These are phyloP conservation scores for Lapara coniferarum DNA, from an alignment of 2,888 invertebrate species.

Conservation along the genomic window DNA sequence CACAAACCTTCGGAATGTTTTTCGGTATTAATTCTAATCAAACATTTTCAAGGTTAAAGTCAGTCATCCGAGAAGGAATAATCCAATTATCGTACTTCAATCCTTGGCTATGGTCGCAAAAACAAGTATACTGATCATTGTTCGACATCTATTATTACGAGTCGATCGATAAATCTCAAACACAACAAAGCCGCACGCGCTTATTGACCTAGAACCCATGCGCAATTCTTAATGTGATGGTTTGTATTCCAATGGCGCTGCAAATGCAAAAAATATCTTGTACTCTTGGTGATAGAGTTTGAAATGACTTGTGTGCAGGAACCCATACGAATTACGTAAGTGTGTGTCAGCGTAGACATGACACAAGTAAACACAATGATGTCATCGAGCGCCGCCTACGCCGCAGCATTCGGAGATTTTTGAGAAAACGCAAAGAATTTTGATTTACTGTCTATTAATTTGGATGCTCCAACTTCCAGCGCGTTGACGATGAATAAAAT, in stretches of 20 bases:
- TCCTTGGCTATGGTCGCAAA: conserved; percentile 18
- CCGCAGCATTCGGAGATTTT: conserved; percentile 39
- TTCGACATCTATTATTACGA: conserved; percentile 47
- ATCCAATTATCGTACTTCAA: conserved; percentile 4
- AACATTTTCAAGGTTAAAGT: conserved; percentile 12
- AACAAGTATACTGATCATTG: conserved; percentile 29
- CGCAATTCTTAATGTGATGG: conserved; percentile 42
- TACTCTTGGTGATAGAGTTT: neutral
- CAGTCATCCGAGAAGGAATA: conserved; percentile 17
- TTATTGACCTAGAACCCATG: conserved; percentile 67
- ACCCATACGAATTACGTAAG: conserved; percentile 38
- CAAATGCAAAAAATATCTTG: conserved; percentile 13
- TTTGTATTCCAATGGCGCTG: neutral
- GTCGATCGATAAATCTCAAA: conserved; percentile 47
- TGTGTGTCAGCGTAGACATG: conserved; percentile 43
- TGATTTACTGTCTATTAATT: conserved; percentile 22
- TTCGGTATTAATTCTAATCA: neutral
- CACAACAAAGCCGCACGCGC: conserved; percentile 55
- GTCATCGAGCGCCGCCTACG: conserved; percentile 64
- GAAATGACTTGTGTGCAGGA: neutral
- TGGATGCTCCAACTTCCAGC: conserved; percentile 3
- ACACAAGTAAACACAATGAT: conserved; percentile 62
- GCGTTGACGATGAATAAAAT: neutral
- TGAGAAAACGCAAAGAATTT: conserved; percentile 34
- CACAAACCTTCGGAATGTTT: neutral